Evolutionary conservation across 2,888 invertebrate species (phyloP).

Genomic region (Noctua comes): DNA sequence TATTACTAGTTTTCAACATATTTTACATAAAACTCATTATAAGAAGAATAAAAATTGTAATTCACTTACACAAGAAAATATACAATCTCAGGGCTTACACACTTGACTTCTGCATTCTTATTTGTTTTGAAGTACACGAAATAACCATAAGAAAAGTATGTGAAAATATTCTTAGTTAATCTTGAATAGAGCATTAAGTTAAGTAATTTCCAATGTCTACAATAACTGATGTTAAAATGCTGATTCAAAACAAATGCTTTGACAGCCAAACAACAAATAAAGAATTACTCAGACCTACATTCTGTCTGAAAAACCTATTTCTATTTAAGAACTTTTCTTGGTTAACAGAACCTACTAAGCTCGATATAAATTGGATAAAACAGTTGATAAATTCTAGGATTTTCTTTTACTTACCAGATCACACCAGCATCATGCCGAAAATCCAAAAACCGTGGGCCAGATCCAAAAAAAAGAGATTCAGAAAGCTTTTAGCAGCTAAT

Average conservation of each 20-base stretch:
- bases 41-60: neutral
- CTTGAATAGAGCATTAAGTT: neutral
- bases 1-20: neutral
- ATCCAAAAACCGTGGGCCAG: neutral
- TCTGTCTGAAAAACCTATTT: neutral
- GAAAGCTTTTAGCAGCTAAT: slow-evolving; percentile 26
- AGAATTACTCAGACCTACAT: neutral
- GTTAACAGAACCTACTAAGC: neutral
- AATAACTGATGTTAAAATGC: neutral
- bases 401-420: slow-evolving; percentile 60
- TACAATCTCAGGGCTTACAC: neutral
- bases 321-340: neutral
- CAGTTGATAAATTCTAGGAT: slow-evolving; percentile 44
- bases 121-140: neutral
- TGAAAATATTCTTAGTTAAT: neutral
- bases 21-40: neutral
- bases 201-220: neutral
- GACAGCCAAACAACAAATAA: neutral
- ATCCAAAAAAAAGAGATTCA: slow-evolving; percentile 2
- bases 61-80: neutral
- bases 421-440: slow-evolving; percentile 38
- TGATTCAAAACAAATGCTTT: neutral
- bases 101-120: neutral
- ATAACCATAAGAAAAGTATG: neutral
- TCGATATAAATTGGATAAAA: slow-evolving; percentile 1